Percentiles rank a stretch among this genome's conserved stretches.
phyloP scores from a whole-genome alignment of 2,888 invertebrate species.

The Ornithoptera alexandrae region DNA sequence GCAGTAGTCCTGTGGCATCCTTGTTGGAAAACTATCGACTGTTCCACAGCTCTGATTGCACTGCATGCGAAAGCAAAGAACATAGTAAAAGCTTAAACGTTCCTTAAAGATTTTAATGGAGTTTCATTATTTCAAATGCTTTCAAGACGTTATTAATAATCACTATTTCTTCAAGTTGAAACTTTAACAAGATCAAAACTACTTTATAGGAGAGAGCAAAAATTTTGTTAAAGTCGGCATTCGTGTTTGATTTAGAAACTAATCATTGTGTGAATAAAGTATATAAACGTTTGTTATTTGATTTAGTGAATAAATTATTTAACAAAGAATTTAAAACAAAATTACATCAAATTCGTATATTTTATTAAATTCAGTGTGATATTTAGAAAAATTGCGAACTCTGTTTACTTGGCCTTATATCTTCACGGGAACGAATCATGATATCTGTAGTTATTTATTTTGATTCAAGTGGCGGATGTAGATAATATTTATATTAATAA shows the following conservation, averaged over 20 bases:
- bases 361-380: no score
- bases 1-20: slow-evolving; percentile 38
- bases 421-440: no score
- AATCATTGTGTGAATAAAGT: not conserved
- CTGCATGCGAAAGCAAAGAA: slow-evolving; percentile 7
- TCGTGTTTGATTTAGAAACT: not conserved
- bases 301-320: not conserved
- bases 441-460: no score
- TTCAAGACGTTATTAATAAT: not conserved
- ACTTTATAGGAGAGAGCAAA: not conserved
- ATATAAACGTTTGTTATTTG: not conserved
- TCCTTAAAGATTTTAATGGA: not conserved
- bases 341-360: not conserved
- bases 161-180: not conserved
- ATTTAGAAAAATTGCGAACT: no score
- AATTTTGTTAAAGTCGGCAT: not conserved
- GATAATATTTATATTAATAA: no score
- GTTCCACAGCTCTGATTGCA: slow-evolving; percentile 35
- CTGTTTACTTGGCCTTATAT: no score
- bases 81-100: slow-evolving; percentile 6
- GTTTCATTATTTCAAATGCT: not conserved
- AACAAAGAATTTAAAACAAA: not conserved
- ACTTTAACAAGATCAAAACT: not conserved
- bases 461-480: no score
- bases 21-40: slow-evolving; percentile 53